Evolutionary conservation across 2,113 vertebrate species (phyloP).

Genomic region (Egretta garzetta): DNA sequence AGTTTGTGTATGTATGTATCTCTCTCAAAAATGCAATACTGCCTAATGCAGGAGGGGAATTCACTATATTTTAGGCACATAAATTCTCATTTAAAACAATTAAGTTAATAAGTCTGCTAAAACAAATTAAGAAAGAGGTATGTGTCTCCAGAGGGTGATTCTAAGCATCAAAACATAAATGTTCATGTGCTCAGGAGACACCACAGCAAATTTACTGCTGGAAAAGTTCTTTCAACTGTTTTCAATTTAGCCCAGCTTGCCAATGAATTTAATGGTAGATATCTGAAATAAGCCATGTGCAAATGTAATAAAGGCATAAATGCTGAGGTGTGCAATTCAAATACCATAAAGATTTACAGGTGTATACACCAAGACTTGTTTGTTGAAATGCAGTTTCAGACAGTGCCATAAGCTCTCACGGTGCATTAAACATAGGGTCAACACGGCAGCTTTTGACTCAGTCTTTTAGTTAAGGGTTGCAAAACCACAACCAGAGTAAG

Average conservation of each 20-base stretch:
- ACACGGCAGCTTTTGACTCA: neutral
- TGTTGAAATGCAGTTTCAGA: neutral
- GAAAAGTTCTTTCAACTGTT: neutral
- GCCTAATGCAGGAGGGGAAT: neutral
- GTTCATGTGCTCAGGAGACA: neutral
- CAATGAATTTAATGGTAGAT: neutral
- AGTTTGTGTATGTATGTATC: neutral
- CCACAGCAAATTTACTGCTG: neutral
- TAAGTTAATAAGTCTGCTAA: neutral
- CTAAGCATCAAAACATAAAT: neutral
- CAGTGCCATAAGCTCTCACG: neutral
- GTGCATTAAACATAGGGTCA: neutral
- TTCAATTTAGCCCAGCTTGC: neutral
- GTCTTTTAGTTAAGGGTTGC: neutral
- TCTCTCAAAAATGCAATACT: neutral
- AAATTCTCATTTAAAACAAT: neutral
- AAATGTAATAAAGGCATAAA: neutral
- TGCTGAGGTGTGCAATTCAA: neutral
- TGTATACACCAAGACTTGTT: neutral
- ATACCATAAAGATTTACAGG: neutral
- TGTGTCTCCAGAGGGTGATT: neutral
- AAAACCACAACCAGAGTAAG: neutral
- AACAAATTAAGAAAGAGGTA: neutral
- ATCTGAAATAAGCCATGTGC: neutral
- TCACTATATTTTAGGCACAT: neutral